Evolutionary conservation across 2,797 vertebrate species (phyloP).

Genomic region (Heterohyrax brucei): DNA sequence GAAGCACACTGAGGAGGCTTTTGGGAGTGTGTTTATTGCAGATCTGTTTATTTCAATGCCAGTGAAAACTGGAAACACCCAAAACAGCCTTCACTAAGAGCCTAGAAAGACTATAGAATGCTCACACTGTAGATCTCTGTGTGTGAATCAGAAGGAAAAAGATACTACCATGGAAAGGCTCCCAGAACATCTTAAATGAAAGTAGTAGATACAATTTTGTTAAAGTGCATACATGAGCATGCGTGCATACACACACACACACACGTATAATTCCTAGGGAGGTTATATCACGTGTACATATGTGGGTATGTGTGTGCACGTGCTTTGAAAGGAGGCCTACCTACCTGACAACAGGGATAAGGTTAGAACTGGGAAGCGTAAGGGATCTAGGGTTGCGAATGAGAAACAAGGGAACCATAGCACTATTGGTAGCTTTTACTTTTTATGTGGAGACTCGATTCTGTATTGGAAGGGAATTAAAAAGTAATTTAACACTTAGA

Average conservation of each 20-base stretch:
- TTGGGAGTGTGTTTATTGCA: neutral
- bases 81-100: neutral
- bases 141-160: neutral
- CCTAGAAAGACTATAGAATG: neutral
- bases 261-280: neutral
- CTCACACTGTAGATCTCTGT: neutral
- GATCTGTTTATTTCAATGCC: neutral
- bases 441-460: neutral
- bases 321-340: neutral
- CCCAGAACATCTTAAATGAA: neutral
- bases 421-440: neutral
- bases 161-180: neutral
- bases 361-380: neutral
- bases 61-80: neutral
- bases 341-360: neutral
- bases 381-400: neutral
- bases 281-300: neutral
- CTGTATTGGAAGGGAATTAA: neutral
- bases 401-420: neutral
- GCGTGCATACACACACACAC: no score
- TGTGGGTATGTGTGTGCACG: neutral
- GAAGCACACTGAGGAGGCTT: slow-evolving; percentile 17
- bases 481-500: neutral
- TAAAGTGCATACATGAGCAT: neutral
- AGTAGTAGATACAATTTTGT: neutral